These are phyloP conservation scores for Chelonoidis abingdonii DNA, from an alignment of 2,113 vertebrate genomes.

Conservation along the genomic window DNA sequence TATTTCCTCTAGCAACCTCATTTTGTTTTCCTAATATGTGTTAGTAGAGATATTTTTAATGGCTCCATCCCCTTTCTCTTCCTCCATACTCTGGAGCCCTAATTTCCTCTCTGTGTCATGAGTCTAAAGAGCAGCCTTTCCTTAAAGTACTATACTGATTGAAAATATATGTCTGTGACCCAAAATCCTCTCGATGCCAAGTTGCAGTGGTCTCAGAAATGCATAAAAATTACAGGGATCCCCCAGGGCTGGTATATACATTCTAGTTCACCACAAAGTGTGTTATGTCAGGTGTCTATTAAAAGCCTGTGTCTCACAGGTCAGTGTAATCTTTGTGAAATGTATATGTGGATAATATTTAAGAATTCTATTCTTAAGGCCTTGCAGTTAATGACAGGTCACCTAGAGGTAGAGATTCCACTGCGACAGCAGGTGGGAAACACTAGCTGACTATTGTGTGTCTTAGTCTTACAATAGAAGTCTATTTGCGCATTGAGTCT, in stretches of 20 bases:
- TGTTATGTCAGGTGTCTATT: neutral
- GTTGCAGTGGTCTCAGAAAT: neutral
- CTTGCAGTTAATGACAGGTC: neutral
- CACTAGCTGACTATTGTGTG: neutral
- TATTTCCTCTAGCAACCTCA: neutral
- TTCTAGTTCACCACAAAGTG: neutral
- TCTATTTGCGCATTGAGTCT: neutral
- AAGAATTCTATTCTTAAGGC: no score
- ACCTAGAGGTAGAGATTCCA: neutral
- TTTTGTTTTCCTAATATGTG: neutral
- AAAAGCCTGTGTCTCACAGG: neutral
- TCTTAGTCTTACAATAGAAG: neutral
- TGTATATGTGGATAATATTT: neutral
- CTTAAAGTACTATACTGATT: neutral
- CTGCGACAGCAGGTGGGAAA: neutral
- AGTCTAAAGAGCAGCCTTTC: neutral
- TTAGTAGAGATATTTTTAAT: neutral
- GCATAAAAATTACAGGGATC: neutral
- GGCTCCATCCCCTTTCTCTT: neutral
- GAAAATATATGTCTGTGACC: neutral
- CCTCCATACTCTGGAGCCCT: neutral
- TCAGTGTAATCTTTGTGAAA: neutral
- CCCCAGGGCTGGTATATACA: neutral
- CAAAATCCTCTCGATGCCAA: neutral
- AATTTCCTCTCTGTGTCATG: neutral